Base-by-base conservation (phyloP, 2,888 invertebrate genomes). In the Lydus trimaculatus region DNA sequence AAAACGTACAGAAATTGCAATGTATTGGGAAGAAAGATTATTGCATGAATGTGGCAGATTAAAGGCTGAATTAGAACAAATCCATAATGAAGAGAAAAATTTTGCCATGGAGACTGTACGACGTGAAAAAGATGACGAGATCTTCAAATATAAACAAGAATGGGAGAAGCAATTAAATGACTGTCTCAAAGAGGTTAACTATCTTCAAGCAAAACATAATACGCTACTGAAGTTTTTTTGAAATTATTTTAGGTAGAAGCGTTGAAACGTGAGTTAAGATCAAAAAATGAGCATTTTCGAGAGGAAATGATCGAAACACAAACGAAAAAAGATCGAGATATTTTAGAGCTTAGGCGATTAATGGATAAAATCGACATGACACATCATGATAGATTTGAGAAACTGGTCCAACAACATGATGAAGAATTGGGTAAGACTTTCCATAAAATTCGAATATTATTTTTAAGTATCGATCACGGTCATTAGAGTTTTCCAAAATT, bases 341-440 rank as follows among this genome's bases (percentile, higher is more conserved):
- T 91, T 60, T 85, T 92, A 80, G 93, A 94, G 79, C 87, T 93
- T 63, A 86, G 94, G 60, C 87, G 90, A 75, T 88, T 92, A 66
- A 87, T 94, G 81, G 90, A 91, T 80, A 92, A 92, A 84, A 89
- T 93, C 66, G 93, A 93, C 79, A 91, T 92, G 83, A 88, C 88
- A 8, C 92, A 94, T 82, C 91, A 92, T 60, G 92, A 92, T 71
- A 90, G 91, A 76, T 87, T 92, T 9, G 93, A 94, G 72, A 89
- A 90, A 73, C 83, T 93, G 79, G 88, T 87, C 17, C 88, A 89
- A 66, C 85, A 89, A 72, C 91, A 91, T 80, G 90, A 91, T 74
- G 86, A 86, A 71, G 92, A 93, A 83, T 86, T 91, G 85, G 92
- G 93, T 93, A 82, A 82, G 79, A 73, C 33, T 60, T 48, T 25